A percentile compares a stretch with the other conserved stretches of the same genome.
phyloP scores from a whole-genome alignment of 2,888 invertebrate genomes.

The Drosophila subsilvestris region DNA sequence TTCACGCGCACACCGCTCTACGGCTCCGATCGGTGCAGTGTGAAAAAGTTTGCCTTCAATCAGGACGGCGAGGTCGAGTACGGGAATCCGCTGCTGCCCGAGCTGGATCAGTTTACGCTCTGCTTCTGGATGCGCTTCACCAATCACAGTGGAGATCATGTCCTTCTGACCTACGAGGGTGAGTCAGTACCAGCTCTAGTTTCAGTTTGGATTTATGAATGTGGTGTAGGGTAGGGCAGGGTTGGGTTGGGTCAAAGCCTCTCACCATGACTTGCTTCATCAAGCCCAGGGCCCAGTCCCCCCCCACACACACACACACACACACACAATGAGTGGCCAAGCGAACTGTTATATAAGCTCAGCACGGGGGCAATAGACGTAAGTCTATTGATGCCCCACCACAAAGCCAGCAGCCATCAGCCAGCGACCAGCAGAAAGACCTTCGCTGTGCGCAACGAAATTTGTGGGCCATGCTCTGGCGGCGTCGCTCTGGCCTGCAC shows the following conservation, averaged over 20 bases:
- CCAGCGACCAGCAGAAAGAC: constrained; percentile 24
- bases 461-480: constrained; percentile 55
- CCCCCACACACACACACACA: not conserved
- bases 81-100: constrained; percentile 88
- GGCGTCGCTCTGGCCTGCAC: constrained; percentile 18
- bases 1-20: constrained; percentile 55
- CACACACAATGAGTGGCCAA: not conserved
- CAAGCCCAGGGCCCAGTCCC: not conserved
- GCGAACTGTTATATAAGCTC: constrained; percentile 22
- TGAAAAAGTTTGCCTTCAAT: constrained; percentile 88
- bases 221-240: not conserved
- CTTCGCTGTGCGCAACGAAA: constrained; percentile 52
- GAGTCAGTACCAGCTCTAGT: constrained; percentile 81
- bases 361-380: constrained; percentile 8
- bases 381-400: constrained; percentile 36
- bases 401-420: constrained; percentile 1
- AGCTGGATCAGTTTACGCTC: constrained; percentile 92
- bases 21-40: constrained; percentile 86
- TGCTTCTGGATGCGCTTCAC: constrained; percentile 93
- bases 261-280: constrained; percentile 35
- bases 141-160: constrained; percentile 93
- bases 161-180: constrained; percentile 93
- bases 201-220: not conserved
- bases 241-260: constrained; percentile 5
- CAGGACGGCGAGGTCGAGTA: constrained; percentile 90